These are phyloP conservation scores for Noctua comes DNA, from an alignment of 2,888 invertebrate species.

Conservation along the genomic window DNA sequence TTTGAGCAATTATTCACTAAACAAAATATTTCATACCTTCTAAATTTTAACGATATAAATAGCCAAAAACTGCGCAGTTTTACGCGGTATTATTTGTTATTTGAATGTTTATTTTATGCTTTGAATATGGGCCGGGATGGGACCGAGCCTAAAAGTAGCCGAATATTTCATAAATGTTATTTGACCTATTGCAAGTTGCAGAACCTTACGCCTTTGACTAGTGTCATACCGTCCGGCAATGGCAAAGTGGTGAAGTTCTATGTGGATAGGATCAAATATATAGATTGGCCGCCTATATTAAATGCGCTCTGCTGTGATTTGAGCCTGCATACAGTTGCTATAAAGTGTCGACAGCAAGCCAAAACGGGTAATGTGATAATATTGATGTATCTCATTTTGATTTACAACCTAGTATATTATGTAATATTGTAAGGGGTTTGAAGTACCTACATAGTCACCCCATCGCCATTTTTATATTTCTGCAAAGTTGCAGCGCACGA, in stretches of 20 bases:
- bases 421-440: not conserved
- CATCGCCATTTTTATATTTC: not conserved
- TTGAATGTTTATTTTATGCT: constrained; percentile 76
- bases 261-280: constrained; percentile 93
- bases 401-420: not conserved
- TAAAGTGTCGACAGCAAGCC: constrained; percentile 91
- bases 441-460: not conserved
- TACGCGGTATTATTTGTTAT: constrained; percentile 63
- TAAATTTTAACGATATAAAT: constrained; percentile 68
- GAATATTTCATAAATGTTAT: constrained; percentile 88
- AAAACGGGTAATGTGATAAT: constrained; percentile 80
- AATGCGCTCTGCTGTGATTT: constrained; percentile 93
- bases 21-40: constrained; percentile 73
- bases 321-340: constrained; percentile 92
- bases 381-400: constrained; percentile 13
- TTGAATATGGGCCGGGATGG: constrained; percentile 86
- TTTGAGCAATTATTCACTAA: constrained; percentile 78
- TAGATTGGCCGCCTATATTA: constrained; percentile 94
- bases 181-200: constrained; percentile 88
- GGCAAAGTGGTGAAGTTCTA: constrained; percentile 92
- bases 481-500: not conserved
- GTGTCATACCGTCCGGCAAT: constrained; percentile 84
- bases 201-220: constrained; percentile 84
- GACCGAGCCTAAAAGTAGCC: constrained; percentile 81
- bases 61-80: constrained; percentile 67